These are phyloP conservation scores for Macrotrachela quadricornifera DNA, from an alignment of 1,140 invertebrate species.

Conservation along the genomic window DNA sequence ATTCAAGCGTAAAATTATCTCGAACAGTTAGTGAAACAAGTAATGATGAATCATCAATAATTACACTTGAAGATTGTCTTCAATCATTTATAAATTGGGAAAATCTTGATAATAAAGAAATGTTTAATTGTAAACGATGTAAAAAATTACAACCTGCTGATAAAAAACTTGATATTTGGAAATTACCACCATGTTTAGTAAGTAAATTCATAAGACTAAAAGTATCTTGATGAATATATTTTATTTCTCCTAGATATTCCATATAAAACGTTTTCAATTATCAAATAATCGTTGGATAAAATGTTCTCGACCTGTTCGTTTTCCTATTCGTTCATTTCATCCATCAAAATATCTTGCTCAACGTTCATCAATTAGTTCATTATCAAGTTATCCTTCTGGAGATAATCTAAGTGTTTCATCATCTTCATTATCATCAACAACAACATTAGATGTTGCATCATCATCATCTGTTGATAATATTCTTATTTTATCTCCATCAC, in stretches of 20 bases:
- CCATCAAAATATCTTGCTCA: slow-evolving; percentile 41
- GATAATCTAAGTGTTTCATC: slow-evolving; percentile 9
- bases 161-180: slow-evolving; percentile 71
- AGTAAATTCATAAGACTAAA: slow-evolving; percentile 4
- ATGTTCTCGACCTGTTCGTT: slow-evolving; percentile 68
- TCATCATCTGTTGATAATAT: neutral
- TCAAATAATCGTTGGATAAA: slow-evolving; percentile 73
- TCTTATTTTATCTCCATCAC: slow-evolving; percentile 9
- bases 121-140: slow-evolving; percentile 54
- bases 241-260: slow-evolving; percentile 46
- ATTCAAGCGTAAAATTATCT: too few species aligned
- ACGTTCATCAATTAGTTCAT: too few species aligned
- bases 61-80: slow-evolving; percentile 40
- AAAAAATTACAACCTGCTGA: slow-evolving; percentile 47
- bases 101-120: slow-evolving; percentile 38
- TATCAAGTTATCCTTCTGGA: neutral
- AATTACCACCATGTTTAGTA: slow-evolving; percentile 59
- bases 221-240: neutral
- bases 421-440: slow-evolving; percentile 8
- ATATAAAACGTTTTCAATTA: slow-evolving; percentile 67
- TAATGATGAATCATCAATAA: too few species aligned
- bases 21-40: too few species aligned
- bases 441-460: slow-evolving; percentile 5
- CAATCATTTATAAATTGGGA: slow-evolving; percentile 55
- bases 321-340: slow-evolving; percentile 58